Percentiles rank a stretch among this genome's conserved stretches.
These are phyloP conservation scores for Xestia rhomboidea DNA, from an alignment of 2,888 invertebrate species.

Conservation along the genomic window DNA sequence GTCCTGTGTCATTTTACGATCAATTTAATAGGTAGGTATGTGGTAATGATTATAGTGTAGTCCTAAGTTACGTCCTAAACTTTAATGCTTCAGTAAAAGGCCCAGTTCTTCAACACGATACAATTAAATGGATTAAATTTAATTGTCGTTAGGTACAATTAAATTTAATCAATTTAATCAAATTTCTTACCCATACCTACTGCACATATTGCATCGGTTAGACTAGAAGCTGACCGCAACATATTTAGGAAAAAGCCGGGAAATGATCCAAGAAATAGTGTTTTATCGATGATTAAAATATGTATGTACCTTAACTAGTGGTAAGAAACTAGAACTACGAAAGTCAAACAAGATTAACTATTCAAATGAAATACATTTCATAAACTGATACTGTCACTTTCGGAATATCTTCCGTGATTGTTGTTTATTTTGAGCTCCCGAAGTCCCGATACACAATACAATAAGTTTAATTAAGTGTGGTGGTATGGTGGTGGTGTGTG, in stretches of 20 bases:
- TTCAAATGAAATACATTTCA: background rate
- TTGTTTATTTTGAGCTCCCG: too few relatives aligned
- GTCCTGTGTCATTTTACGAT: background rate
- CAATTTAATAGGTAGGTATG: background rate
- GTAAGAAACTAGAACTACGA: background rate
- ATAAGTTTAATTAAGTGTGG: too few relatives aligned
- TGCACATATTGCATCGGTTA: background rate
- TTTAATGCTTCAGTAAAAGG: background rate
- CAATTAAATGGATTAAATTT: background rate
- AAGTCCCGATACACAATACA: too few relatives aligned
- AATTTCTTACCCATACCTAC: background rate
- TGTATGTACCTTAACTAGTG: background rate
- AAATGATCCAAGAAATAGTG: background rate
- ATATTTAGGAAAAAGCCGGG: background rate
- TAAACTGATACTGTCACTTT: too few relatives aligned
- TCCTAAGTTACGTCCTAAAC: background rate
- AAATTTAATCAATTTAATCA: too few relatives aligned
- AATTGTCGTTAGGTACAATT: background rate
- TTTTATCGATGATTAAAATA: background rate
- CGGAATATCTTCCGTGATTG: too few relatives aligned
- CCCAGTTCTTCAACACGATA: background rate
- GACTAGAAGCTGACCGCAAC: background rate
- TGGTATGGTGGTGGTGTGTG: too few relatives aligned
- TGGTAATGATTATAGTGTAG: background rate
- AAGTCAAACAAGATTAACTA: background rate